These are phyloP conservation scores for Acrossocheilus wenchowensis DNA, from an alignment of 2,797 vertebrate genomes.

Conservation along the genomic window DNA sequence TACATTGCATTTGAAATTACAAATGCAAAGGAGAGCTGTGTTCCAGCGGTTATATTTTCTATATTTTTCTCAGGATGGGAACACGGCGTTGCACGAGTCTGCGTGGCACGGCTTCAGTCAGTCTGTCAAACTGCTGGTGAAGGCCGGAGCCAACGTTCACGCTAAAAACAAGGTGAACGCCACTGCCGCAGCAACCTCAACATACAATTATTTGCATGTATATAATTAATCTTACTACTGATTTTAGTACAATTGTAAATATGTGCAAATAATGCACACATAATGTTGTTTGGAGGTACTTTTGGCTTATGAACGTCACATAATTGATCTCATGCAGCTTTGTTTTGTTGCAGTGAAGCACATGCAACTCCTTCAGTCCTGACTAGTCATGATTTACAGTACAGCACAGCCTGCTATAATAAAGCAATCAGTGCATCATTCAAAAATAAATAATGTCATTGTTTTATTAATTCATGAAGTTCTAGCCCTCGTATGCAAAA, in stretches of 20 bases:
- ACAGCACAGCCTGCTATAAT: not conserved
- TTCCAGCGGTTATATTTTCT: not conserved
- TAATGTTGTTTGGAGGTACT: not conserved
- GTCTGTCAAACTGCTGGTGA: conserved; percentile 92
- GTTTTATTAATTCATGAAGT: not conserved
- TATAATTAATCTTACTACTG: not conserved
- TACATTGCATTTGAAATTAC: not conserved
- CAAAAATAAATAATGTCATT: not conserved
- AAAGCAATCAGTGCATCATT: not conserved
- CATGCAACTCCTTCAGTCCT: not conserved
- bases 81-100: conserved; percentile 92
- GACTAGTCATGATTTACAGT: not conserved
- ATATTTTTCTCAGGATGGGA: conserved; percentile 85
- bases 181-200: not conserved
- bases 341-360: not conserved
- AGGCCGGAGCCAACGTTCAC: conserved; percentile 94
- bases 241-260: not conserved
- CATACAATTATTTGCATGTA: not conserved
- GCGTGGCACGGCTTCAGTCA: conserved; percentile 97
- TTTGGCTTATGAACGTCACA: not conserved
- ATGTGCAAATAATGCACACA: not conserved
- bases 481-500: not conserved
- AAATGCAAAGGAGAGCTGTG: not conserved
- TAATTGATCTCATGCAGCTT: not conserved
- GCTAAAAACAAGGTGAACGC: conserved; percentile 92